Base-by-base conservation (phyloP, 2,113 vertebrate species). In the Triplophysa siluroides region DNA sequence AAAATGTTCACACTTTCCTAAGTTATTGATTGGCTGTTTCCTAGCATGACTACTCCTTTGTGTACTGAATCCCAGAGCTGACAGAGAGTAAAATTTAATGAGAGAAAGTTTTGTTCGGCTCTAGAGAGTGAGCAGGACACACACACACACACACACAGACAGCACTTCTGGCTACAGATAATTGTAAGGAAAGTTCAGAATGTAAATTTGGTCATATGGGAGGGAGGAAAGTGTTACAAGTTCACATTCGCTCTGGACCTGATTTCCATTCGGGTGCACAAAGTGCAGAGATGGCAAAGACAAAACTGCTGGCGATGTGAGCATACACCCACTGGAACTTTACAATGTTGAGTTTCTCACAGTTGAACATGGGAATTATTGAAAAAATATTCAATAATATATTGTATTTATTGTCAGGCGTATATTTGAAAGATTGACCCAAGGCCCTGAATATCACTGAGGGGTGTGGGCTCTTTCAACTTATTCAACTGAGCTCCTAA, bases 1-100 rank as follows among this genome's bases (percentile, higher is more conserved):
- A 61, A 63, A 75, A 29, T 13, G 41, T 63, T 75, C 43, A 65
- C 74, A 65, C 60, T 33, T 64, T 45, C 19, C 47, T 19, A 50
- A 47, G 38, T 26, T 76, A 76, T 76, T n/a, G 73, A 76, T 50
- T 10, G 2, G 2, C 60, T 19, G 73, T 26, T 75, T 47, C 43
- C 23, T 47, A 29, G 73, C 60, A 47, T 29, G 58, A 63, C 41
- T 50, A 41, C 23, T 6, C 54, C 56, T 61, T 73, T 73, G 12
- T 61, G 52, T 45, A 61, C 33, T 24, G 72, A 61, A 74, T 61
- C 54, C 8, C 13, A 43, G 52, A 72, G 19, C 18, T 62, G 21
- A 45, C 56, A 24, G 33, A 74, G n/a, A 9, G 54, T 5, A 10
- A 52, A 74, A 60, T 60, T 43, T 38, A 60, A 61, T 61, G 33